Percentiles rank a stretch among this genome's conserved stretches.
Conservation (phyloP, 2,888 invertebrate genomes). For the Drosophila flavopinicola region DNA sequence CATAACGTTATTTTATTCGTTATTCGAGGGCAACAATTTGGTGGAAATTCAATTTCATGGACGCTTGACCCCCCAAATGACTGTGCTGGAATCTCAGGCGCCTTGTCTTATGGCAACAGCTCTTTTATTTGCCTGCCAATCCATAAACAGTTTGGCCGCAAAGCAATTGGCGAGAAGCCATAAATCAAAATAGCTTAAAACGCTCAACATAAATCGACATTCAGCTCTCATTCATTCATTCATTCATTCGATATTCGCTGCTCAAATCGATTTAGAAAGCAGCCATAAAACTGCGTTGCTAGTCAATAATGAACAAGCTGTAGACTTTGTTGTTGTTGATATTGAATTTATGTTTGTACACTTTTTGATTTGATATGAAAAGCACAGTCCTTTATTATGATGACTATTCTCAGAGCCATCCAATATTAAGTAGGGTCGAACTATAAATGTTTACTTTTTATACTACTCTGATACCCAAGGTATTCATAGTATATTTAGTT, state of each 20-base stretch:
- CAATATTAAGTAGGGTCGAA: not conserved
- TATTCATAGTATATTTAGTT: too few species aligned
- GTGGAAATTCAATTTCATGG: slow-evolving; percentile 30
- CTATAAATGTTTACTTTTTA: too few species aligned
- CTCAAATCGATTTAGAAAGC: slow-evolving; percentile 4
- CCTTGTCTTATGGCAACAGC: slow-evolving; percentile 10
- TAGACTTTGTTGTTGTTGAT: not conserved
- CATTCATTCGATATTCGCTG: not conserved
- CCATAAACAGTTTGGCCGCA: slow-evolving; percentile 41
- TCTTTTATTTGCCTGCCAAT: slow-evolving; percentile 31
- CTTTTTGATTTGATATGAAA: not conserved
- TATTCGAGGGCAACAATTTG: slow-evolving; percentile 1
- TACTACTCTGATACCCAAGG: too few species aligned
- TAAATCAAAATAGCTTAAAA: slow-evolving; percentile 67
- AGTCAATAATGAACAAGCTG: slow-evolving; percentile 14
- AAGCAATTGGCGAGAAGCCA: slow-evolving; percentile 47
- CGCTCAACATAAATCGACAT: slow-evolving; percentile 45
- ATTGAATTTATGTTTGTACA: slow-evolving; percentile 7
- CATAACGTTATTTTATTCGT: not conserved
- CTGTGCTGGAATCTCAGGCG: slow-evolving; percentile 1
- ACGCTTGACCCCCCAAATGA: slow-evolving; percentile 15
- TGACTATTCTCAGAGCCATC: too few species aligned
- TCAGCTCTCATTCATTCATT: not conserved
- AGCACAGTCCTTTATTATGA: too few species aligned
- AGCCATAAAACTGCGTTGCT: slow-evolving; percentile 9